phyloP scores from a whole-genome alignment of 92 coral and sea anemone species.

The Phenganax stokvisi region DNA sequence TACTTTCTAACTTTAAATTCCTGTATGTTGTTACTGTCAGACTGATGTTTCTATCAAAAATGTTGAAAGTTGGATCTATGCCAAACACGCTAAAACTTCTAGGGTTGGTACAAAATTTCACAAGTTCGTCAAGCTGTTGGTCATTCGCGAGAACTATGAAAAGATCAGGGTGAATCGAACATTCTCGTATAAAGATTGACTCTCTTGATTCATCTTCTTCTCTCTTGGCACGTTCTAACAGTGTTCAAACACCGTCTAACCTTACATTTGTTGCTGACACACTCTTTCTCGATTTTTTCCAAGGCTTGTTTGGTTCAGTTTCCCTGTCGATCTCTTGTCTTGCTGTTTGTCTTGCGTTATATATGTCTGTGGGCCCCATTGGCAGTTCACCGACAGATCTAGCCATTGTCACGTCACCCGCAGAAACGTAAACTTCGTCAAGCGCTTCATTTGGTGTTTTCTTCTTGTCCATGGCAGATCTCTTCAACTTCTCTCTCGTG shows the following conservation, averaged over 20 bases:
- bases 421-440: conserved; percentile 37
- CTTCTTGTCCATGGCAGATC: conserved; percentile 17
- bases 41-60: conserved; percentile 45
- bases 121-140: conserved; percentile 44
- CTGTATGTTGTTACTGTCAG: conserved; percentile 52
- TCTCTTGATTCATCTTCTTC: conserved; percentile 49
- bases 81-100: conserved; percentile 44
- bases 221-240: conserved; percentile 53
- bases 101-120: conserved; percentile 48
- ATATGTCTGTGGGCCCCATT: conserved; percentile 47
- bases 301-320: not conserved
- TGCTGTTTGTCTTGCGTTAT: conserved; percentile 44
- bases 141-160: conserved; percentile 46
- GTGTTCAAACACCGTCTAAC: conserved; percentile 32
- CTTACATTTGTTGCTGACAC: not conserved
- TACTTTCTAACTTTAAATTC: conserved; percentile 37
- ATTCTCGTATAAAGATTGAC: conserved; percentile 40
- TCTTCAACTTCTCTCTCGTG: conserved; percentile 32
- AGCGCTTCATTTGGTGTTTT: conserved; percentile 46
- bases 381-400: conserved; percentile 42
- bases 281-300: not conserved
- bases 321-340: not conserved
- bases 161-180: conserved; percentile 49
- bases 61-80: conserved; percentile 49
- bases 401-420: conserved; percentile 47